These are phyloP conservation scores for Thalassaphorura encarpata DNA, from an alignment of 1,140 invertebrate species.

Conservation along the genomic window DNA sequence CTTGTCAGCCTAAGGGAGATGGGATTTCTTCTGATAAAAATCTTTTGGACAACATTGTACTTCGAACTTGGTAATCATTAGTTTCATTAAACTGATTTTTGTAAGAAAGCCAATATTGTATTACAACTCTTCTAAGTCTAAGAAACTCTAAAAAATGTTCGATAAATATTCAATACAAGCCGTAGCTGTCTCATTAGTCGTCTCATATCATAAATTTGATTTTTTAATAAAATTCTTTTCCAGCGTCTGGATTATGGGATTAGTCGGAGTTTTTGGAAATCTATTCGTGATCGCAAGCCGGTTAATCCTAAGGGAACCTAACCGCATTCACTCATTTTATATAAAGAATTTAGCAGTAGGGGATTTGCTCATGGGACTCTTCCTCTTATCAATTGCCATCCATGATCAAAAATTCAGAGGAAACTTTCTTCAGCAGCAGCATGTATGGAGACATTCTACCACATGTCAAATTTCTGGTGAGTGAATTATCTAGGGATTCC, in stretches of 20 bases:
- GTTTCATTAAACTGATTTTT: background rate
- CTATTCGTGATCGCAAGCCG: conserved; percentile 52
- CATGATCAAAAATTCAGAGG: conserved; percentile 50
- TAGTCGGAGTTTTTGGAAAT: conserved; percentile 52
- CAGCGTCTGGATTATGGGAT: conserved; percentile 56
- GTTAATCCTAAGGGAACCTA: conserved; percentile 38
- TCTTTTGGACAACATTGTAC: conserved; percentile 47
- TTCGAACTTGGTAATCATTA: conserved; percentile 42
- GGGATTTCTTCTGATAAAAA: conserved; percentile 50
- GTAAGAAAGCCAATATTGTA: too few relatives aligned
- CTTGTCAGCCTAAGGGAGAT: conserved; percentile 50
- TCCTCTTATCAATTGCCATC: conserved; percentile 51
- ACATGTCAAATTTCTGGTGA: conserved; percentile 26
- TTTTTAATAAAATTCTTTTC: conserved; percentile 14
- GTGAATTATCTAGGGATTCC: background rate
- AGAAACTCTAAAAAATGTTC: too few relatives aligned
- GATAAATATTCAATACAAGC: too few relatives aligned
- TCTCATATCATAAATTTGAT: background rate
- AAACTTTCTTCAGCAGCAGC: conserved; percentile 48
- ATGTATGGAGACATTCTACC: conserved; percentile 44
- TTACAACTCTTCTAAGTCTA: too few relatives aligned
- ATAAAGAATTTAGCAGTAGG: conserved; percentile 53
- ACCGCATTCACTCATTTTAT: conserved; percentile 50
- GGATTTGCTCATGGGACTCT: conserved; percentile 59
- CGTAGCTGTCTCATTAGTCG: too few relatives aligned